These are phyloP conservation scores for Papilio helenus DNA, from an alignment of 1,140 invertebrate species.

Conservation along the genomic window DNA sequence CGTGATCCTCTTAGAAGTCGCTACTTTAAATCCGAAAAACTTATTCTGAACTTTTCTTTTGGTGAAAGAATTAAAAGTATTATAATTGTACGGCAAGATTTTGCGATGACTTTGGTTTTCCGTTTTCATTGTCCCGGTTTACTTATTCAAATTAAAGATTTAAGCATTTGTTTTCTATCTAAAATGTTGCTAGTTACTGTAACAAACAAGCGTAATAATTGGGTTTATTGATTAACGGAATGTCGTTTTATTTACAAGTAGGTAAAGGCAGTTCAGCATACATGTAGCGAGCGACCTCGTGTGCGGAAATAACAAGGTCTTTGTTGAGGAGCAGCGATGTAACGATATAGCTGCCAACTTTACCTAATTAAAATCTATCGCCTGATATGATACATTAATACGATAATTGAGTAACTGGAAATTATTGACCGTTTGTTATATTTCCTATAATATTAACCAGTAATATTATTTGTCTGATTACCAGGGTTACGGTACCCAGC, in stretches of 20 bases:
- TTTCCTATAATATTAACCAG: too few relatives aligned
- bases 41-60: neutral
- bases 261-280: neutral
- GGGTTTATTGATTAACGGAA: neutral
- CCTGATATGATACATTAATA: neutral
- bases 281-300: neutral
- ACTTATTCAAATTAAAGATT: too few relatives aligned
- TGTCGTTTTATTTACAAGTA: neutral
- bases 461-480: too few relatives aligned
- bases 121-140: too few relatives aligned
- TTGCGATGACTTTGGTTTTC: too few relatives aligned
- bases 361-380: conserved; percentile 9
- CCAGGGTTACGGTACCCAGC: too few relatives aligned
- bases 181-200: neutral
- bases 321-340: neutral
- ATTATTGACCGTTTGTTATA: neutral
- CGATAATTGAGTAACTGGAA: neutral
- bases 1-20: conserved; percentile 21
- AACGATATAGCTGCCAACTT: neutral
- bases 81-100: too few relatives aligned
- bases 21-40: conserved; percentile 6
- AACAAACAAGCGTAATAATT: neutral
- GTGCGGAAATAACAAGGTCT: neutral
- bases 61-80: neutral
- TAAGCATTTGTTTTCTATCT: neutral